Percentiles rank a stretch among this genome's conserved stretches.
Conservation (phyloP, 2,797 vertebrate genomes). For the Cetoscarus ocellatus region DNA sequence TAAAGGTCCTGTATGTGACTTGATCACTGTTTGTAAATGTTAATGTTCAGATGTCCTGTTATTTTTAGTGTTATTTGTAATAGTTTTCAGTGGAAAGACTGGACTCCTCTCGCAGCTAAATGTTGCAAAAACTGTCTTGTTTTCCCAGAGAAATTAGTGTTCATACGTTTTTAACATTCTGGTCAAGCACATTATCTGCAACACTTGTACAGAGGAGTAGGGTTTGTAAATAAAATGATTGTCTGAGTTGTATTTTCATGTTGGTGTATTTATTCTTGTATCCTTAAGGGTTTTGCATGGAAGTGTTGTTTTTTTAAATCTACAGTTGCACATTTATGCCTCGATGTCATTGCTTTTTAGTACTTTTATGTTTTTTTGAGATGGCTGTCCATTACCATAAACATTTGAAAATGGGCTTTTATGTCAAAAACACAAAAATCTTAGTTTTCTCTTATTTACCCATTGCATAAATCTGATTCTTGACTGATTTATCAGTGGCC, state of each 20-base stretch:
- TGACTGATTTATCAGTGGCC: conserved; percentile 69
- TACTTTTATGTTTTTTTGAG: conserved; percentile 67
- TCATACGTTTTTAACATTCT: conserved; percentile 66
- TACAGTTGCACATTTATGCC: conserved; percentile 47
- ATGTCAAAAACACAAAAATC: conserved; percentile 14
- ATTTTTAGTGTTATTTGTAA: conserved; percentile 80
- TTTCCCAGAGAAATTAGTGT: conserved; percentile 67
- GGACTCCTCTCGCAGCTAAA: conserved; percentile 74
- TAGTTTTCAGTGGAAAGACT: conserved; percentile 72
- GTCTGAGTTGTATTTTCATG: conserved; percentile 85
- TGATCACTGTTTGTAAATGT: conserved; percentile 81
- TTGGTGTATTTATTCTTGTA: conserved; percentile 84
- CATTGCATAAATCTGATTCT: conserved; percentile 73
- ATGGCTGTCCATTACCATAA: conserved; percentile 80
- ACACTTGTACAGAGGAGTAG: conserved; percentile 82
- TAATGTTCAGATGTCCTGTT: conserved; percentile 77
- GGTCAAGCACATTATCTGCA: conserved; percentile 76
- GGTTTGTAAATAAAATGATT: conserved; percentile 88
- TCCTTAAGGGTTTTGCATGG: conserved; percentile 70
- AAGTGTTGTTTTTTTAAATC: conserved; percentile 52
- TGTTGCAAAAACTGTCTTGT: conserved; percentile 71
- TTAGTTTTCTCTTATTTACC: conserved; percentile 58
- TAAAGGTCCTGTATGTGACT: conserved; percentile 75
- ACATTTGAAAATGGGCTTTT: conserved; percentile 63
- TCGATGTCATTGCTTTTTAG: conserved; percentile 50